Evolutionary conservation across 2,113 vertebrate species (phyloP).

Genomic region (Noturus placidus): DNA sequence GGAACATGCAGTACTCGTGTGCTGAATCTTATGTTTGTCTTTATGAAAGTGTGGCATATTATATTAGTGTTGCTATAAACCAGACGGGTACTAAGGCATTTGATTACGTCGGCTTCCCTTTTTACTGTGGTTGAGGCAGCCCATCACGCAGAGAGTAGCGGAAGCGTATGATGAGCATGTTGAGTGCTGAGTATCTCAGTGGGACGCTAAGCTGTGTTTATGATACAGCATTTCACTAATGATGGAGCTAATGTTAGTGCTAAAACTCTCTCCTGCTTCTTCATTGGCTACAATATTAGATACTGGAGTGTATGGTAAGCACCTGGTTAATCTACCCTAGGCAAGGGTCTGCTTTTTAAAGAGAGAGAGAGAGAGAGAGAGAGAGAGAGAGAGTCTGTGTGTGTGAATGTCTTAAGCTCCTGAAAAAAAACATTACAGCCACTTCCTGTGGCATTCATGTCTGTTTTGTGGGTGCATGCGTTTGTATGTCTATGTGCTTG

Average conservation of each 20-base stretch:
- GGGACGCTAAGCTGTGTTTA: constrained; percentile 52
- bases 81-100: constrained; percentile 1
- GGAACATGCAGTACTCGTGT: not conserved
- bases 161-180: constrained; percentile 42
- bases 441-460: constrained; percentile 60
- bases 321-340: constrained; percentile 47
- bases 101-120: not conserved
- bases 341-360: not conserved
- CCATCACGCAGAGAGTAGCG: constrained; percentile 26
- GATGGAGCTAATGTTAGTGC: constrained; percentile 45
- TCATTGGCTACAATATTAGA: constrained; percentile 5
- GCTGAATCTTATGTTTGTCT: not conserved
- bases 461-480: constrained; percentile 11
- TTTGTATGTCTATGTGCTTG: not conserved
- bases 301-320: constrained; percentile 23
- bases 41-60: not conserved
- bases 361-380: too few relatives aligned
- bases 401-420: constrained; percentile 50
- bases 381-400: not conserved
- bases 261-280: constrained; percentile 33
- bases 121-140: constrained; percentile 18
- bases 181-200: constrained; percentile 50
- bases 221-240: constrained; percentile 49
- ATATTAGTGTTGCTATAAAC: not conserved
- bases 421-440: constrained; percentile 63